phyloP scores from a whole-genome alignment of 2,113 vertebrate genomes.

The Dromaius novaehollandiae region DNA sequence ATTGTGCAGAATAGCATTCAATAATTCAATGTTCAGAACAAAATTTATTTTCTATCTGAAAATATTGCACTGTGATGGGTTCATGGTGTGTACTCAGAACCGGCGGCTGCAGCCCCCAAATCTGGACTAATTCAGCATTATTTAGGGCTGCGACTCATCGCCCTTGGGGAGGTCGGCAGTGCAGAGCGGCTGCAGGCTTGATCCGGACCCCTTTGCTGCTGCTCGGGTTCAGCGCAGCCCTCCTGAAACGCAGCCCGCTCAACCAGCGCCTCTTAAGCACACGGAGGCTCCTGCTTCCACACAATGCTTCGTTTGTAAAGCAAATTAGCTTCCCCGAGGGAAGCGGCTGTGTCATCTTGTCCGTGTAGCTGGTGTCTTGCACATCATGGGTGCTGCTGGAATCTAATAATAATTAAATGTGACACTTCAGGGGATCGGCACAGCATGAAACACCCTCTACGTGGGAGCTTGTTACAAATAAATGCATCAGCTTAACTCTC shows the following conservation, averaged over 20 bases:
- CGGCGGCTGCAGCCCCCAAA: neutral
- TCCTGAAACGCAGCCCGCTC: fast-evolving
- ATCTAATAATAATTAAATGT: slow-evolving; percentile 61
- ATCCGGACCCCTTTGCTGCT: no score
- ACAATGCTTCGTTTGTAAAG: slow-evolving; percentile 1
- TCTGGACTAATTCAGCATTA: neutral
- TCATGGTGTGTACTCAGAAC: neutral
- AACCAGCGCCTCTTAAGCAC: neutral
- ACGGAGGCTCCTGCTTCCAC: neutral
- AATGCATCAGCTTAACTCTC: slow-evolving; percentile 49
- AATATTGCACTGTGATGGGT: neutral
- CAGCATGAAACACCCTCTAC: slow-evolving; percentile 29
- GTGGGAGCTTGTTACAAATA: slow-evolving; percentile 60
- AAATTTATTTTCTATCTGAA: neutral
- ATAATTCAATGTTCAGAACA: neutral
- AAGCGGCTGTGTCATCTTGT: slow-evolving; percentile 31
- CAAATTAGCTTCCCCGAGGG: slow-evolving; percentile 25
- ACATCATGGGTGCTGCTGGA: slow-evolving; percentile 58
- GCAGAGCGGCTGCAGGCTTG: neutral
- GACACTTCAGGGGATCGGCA: slow-evolving; percentile 26
- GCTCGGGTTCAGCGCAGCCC: neutral
- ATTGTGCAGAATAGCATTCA: neutral
- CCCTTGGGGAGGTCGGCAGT: neutral
- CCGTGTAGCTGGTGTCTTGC: neutral
- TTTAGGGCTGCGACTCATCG: fast-evolving